Evolutionary conservation across 2,797 vertebrate species (phyloP).

Genomic region (Ateles fusciceps): DNA sequence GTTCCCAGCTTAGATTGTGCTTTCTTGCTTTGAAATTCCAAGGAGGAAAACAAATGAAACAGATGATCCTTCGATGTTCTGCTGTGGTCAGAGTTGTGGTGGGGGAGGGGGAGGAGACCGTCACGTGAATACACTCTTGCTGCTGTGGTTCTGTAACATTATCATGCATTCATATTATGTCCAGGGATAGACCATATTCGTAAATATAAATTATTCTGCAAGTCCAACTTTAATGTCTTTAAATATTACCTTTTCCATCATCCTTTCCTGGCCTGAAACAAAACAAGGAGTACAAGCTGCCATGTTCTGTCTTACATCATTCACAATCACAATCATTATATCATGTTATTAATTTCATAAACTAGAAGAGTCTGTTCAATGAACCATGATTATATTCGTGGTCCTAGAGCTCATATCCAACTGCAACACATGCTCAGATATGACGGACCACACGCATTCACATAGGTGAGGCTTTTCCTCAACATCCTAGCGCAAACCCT

Average conservation of each 20-base stretch:
- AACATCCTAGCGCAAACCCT: not conserved
- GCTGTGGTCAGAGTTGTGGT: not conserved
- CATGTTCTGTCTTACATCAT: not conserved
- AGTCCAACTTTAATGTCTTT: not conserved
- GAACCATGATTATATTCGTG: not conserved
- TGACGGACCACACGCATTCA: not conserved
- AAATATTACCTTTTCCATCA: not conserved
- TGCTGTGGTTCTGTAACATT: not conserved
- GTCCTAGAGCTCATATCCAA: not conserved
- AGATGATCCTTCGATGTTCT: not conserved
- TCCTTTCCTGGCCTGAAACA: not conserved
- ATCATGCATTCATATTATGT: too few relatives aligned
- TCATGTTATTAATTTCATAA: not conserved
- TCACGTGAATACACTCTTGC: rapidly evolving
- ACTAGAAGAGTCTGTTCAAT: not conserved
- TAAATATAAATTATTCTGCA: not conserved
- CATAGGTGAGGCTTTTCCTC: not conserved
- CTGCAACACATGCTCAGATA: not conserved
- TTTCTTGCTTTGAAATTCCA: not conserved
- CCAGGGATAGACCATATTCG: not conserved
- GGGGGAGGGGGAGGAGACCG: not conserved
- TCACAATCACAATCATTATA: not conserved
- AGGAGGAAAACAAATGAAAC: not conserved
- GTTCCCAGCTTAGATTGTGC: rapidly evolving
- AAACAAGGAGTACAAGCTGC: not conserved